Base-by-base conservation (phyloP, 2,888 invertebrate species). In the Melanotus villosus region DNA sequence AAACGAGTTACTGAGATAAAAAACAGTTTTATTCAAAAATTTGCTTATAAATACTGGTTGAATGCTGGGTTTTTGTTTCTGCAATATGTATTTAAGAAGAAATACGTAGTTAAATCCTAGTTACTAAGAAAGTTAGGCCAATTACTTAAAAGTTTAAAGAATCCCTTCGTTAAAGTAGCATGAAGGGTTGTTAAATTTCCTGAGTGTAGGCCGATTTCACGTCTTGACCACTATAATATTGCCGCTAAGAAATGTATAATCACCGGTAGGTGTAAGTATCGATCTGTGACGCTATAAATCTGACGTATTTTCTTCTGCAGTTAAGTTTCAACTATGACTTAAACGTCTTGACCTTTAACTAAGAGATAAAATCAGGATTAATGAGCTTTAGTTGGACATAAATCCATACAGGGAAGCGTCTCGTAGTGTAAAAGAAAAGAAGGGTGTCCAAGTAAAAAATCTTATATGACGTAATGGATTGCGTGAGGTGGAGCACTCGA, bases 391-490 rank as follows among this genome's bases (percentile, higher is more conserved):
- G 73, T 66, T 62, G 68, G 65, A 50, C 56, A 54, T 54, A 66
- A 67, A 60, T 68, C 63, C 57, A 57, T n/a, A 50, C 9, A 41
- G 50, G 58, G 50, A 71, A 64, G 59, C 67, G 59, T 36, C 62
- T 32, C 21, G 54, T 38, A 52, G 34, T 26, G 34, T 59, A 54
- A 36, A 60, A 54, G 52, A 60, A 57, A 67, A 16, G 52, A 64
- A 68, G 32, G 54, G 45, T 23, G 34, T 21, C 34, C 18, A 47
- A 45, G 50, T n/a, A 52, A 62, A 64, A 32, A 64, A n/a, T 45
- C 43, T 65, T 62, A 47, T 69, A 76, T 84, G 83, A 84, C 83
- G 83, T 79, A 83, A 84, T 77, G 73, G 81, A 72, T 84, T 78
- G 83, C 83, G 83, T 84, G 83, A 76, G 59, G 21, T 70, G 63